These are phyloP conservation scores for Notarius lentiginosus DNA, from an alignment of 2,113 vertebrate genomes.

Conservation along the genomic window DNA sequence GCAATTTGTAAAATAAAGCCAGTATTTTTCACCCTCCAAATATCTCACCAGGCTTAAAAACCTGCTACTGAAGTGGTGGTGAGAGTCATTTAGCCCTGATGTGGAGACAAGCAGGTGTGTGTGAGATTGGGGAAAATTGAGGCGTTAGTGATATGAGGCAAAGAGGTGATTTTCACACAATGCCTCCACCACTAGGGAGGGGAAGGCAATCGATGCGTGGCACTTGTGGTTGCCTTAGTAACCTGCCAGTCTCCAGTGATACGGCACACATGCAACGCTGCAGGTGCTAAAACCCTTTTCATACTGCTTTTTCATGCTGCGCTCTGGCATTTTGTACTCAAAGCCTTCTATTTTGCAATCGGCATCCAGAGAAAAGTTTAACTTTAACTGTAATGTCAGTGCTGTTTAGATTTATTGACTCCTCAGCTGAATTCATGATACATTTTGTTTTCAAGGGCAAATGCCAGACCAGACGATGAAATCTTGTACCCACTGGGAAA, in stretches of 20 bases:
- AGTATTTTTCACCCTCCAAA: neutral
- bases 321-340: slow-evolving; percentile 47
- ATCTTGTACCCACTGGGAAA: neutral
- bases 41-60: neutral
- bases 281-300: slow-evolving; percentile 53
- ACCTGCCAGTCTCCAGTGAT: slow-evolving; percentile 49
- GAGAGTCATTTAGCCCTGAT: neutral
- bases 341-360: slow-evolving; percentile 30
- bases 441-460: neutral
- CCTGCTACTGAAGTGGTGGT: neutral
- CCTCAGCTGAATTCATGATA: neutral
- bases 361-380: neutral
- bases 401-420: slow-evolving; percentile 20
- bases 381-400: slow-evolving; percentile 5
- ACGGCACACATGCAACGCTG: slow-evolving; percentile 28
- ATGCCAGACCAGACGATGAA: neutral
- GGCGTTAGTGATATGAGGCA: neutral
- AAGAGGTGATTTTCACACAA: slow-evolving; percentile 56
- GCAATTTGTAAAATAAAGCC: neutral
- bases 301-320: slow-evolving; percentile 26
- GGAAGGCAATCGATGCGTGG: slow-evolving; percentile 63
- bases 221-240: slow-evolving; percentile 66
- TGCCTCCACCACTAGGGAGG: slow-evolving; percentile 60
- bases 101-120: neutral
- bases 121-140: neutral